These are phyloP conservation scores for Sacculina carcini DNA, from an alignment of 2,888 invertebrate species.

Conservation along the genomic window DNA sequence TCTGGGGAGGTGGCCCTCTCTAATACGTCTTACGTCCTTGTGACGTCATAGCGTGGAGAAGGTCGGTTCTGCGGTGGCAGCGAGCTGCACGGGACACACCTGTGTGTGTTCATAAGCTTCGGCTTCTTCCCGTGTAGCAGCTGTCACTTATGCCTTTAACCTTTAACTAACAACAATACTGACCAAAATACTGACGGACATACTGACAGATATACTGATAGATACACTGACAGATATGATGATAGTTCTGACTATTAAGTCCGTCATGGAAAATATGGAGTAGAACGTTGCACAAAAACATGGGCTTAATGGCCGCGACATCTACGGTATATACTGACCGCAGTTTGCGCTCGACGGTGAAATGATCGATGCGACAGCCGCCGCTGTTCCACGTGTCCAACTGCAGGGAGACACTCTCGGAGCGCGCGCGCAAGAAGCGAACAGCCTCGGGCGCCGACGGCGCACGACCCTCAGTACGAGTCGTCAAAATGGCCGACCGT, in stretches of 20 bases:
- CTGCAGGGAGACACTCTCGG: constrained; percentile 74
- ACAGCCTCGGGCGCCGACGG: constrained; percentile 64
- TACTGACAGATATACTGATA: too few species aligned
- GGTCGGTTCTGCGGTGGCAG: too few species aligned
- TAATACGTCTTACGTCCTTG: too few species aligned
- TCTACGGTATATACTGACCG: constrained; percentile 38
- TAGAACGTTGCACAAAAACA: too few species aligned
- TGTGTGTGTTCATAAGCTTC: too few species aligned
- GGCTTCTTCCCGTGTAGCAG: too few species aligned
- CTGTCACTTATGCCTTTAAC: too few species aligned
- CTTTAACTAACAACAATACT: background rate
- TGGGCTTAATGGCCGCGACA: constrained; percentile 3
- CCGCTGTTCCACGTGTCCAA: constrained; percentile 81
- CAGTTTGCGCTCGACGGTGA: constrained; percentile 79
- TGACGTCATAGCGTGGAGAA: too few species aligned
- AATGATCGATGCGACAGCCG: constrained; percentile 82
- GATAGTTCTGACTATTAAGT: background rate
- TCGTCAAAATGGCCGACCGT: constrained; percentile 61
- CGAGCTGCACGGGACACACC: too few species aligned
- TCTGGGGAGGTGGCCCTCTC: too few species aligned
- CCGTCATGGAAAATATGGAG: too few species aligned
- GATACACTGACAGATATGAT: too few species aligned
- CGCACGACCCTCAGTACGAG: constrained; percentile 73
- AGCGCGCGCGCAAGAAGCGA: constrained; percentile 69
- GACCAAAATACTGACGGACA: background rate